Evolutionary conservation across 2,888 invertebrate species (phyloP).

Genomic region (Junonia oenone): DNA sequence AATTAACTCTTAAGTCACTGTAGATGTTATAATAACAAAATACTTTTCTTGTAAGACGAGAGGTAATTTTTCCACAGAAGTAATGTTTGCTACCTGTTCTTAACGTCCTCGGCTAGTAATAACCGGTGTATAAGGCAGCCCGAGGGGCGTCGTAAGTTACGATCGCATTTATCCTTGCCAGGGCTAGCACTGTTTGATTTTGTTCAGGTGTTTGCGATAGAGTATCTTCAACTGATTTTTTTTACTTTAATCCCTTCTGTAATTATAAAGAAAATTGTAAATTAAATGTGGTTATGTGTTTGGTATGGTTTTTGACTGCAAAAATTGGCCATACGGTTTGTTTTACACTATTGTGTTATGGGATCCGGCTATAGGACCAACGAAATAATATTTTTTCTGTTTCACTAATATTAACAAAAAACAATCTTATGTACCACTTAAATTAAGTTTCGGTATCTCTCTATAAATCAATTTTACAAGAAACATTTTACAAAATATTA

Average conservation of each 20-base stretch:
- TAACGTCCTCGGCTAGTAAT: conserved; percentile 28
- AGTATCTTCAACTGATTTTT: not conserved
- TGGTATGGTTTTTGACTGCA: too few relatives aligned
- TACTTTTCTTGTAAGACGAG: not conserved
- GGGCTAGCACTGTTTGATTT: conserved; percentile 61
- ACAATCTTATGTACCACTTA: too few relatives aligned
- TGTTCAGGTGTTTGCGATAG: conserved; percentile 16
- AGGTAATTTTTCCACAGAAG: conserved; percentile 17
- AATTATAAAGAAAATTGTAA: not conserved
- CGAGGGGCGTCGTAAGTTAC: conserved; percentile 60
- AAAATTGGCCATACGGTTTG: too few relatives aligned
- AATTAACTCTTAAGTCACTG: not conserved
- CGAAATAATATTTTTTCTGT: too few relatives aligned
- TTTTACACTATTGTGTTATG: too few relatives aligned
- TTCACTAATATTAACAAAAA: too few relatives aligned
- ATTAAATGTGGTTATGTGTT: too few relatives aligned
- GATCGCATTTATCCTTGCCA: conserved; percentile 68
- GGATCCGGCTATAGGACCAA: too few relatives aligned
- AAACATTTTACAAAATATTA: too few relatives aligned
- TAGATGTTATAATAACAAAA: not conserved
- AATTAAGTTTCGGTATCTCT: too few relatives aligned
- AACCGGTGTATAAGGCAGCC: conserved; percentile 59
- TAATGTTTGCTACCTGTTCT: conserved; percentile 26
- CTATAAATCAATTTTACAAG: too few relatives aligned
- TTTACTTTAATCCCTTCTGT: not conserved